A percentile compares a stretch with the other conserved stretches of the same genome.
phyloP scores from a whole-genome alignment of 2,113 vertebrate species.

The Dendropsophus ebraccatus region DNA sequence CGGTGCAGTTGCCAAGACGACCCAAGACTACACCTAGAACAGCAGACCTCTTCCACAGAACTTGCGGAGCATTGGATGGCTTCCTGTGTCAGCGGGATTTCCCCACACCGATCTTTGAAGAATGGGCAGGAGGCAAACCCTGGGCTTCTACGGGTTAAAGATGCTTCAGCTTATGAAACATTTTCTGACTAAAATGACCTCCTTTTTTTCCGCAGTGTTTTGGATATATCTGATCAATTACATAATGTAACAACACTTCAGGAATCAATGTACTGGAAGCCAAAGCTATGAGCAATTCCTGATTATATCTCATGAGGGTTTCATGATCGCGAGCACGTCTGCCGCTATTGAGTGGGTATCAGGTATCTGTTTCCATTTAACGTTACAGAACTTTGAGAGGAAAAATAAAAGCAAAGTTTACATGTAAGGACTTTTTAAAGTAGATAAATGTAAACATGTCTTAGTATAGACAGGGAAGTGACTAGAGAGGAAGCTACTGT shows the following conservation, averaged over 20 bases:
- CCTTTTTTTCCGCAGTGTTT: not conserved
- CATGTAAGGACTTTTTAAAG: not conserved
- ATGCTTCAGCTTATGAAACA: not conserved
- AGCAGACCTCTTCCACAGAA: too few relatives aligned
- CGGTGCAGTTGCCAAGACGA: too few relatives aligned
- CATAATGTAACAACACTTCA: constrained; percentile 28
- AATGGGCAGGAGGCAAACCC: too few relatives aligned
- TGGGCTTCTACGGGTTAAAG: not conserved
- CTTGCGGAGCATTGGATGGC: too few relatives aligned
- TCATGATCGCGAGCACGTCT: not conserved
- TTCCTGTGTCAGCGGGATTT: too few relatives aligned
- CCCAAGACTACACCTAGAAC: too few relatives aligned
- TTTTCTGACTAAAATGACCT: not conserved
- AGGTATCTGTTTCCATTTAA: constrained; percentile 14
- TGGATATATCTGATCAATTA: constrained; percentile 24
- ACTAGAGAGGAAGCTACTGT: not conserved
- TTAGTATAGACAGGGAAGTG: not conserved
- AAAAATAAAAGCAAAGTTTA: constrained; percentile 1
- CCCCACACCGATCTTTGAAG: too few relatives aligned
- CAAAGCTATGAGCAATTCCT: constrained; percentile 26
- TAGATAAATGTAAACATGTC: not conserved
- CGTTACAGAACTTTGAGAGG: not conserved
- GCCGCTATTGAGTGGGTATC: not conserved
- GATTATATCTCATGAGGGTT: constrained; percentile 43
- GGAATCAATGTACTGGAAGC: constrained; percentile 26